Base-by-base conservation (phyloP, 2,113 vertebrate genomes). In the Catharus bicknelli region DNA sequence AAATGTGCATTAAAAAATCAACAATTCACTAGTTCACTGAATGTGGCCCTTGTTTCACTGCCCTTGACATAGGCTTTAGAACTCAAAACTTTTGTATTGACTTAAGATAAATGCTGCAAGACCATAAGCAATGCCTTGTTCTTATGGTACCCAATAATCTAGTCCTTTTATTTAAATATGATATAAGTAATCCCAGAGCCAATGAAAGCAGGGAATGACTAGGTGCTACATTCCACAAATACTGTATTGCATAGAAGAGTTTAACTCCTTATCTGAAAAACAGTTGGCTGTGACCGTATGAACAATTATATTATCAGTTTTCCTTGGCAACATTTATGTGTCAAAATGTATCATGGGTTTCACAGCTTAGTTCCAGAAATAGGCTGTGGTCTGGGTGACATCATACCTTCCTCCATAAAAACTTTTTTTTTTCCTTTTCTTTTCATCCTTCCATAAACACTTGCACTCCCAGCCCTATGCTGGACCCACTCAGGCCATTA, bases 91-190 rank as follows among this genome's bases (percentile, higher is more conserved):
- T 95, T 95, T 95, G 79, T 98, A 95, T 98, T 97, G 96, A 97
- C 96, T 97, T 90, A 96, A 98, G 98, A 98, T 98, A 98, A 98
- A 96, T 59, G 59, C 95, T 16, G 10, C 90, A 86, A 90, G 94
- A 90, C 95, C 90, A 96, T 92, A 94, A 97, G 93, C 92, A 89
- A 90, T 27, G 88, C 96, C 89, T 96, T 97, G 97, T 97, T 97
- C 95, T 85, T 82, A 82, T 32, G 27, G 94, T 73, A 93, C 90
- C 84, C 38, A 96, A 96, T 91, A 91, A 93, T 92, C 79, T 91
- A 45, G 86, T 94, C 95, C 93, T 93, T 94, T 94, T 95, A 95
- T 96, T 97, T 97, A 92, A 96, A 88, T 95, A 96, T 74, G 94
- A 95, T 96, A 96, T 43, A 94, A 90, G 93, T 89, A 93, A 90